phyloP scores from a whole-genome alignment of 2,113 vertebrate species.

The Apeltes quadracus region DNA sequence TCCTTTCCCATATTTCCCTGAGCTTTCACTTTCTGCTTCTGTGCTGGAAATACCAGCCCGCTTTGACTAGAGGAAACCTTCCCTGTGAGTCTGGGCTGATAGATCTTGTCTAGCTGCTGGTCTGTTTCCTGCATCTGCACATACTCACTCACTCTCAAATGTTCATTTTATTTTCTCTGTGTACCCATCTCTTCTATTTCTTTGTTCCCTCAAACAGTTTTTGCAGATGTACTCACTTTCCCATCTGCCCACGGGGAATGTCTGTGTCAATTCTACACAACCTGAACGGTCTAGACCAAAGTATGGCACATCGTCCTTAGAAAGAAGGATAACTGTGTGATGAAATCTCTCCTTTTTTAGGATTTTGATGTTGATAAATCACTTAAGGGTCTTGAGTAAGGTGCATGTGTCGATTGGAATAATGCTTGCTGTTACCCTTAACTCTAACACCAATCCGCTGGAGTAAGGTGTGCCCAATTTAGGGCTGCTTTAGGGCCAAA shows the following conservation, averaged over 20 bases:
- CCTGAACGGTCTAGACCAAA: neutral
- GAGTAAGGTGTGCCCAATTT: slow-evolving; percentile 35
- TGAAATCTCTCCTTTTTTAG: neutral
- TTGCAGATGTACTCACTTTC: slow-evolving; percentile 66
- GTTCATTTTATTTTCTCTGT: slow-evolving; percentile 17
- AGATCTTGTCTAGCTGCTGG: slow-evolving; percentile 48
- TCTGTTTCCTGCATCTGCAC: slow-evolving; percentile 72
- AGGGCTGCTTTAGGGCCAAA: slow-evolving; percentile 45
- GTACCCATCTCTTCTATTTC: slow-evolving; percentile 8
- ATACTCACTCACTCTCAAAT: slow-evolving; percentile 14
- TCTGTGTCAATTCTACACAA: slow-evolving; percentile 1
- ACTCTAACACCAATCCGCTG: neutral
- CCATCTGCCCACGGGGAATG: slow-evolving; percentile 18
- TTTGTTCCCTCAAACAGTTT: slow-evolving; percentile 53
- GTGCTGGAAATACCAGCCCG: slow-evolving; percentile 21
- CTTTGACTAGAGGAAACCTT: slow-evolving; percentile 38
- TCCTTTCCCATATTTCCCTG: slow-evolving; percentile 43
- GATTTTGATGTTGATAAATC: neutral
- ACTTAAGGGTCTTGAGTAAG: neutral
- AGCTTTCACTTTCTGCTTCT: slow-evolving; percentile 31
- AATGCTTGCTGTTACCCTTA: neutral
- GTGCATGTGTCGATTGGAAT: neutral
- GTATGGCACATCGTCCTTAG: slow-evolving; percentile 15
- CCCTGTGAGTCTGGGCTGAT: slow-evolving; percentile 17
- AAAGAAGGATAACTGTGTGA: neutral